Base-by-base conservation (phyloP, 1,140 invertebrate genomes). In the Drosophila sp. region DNA sequence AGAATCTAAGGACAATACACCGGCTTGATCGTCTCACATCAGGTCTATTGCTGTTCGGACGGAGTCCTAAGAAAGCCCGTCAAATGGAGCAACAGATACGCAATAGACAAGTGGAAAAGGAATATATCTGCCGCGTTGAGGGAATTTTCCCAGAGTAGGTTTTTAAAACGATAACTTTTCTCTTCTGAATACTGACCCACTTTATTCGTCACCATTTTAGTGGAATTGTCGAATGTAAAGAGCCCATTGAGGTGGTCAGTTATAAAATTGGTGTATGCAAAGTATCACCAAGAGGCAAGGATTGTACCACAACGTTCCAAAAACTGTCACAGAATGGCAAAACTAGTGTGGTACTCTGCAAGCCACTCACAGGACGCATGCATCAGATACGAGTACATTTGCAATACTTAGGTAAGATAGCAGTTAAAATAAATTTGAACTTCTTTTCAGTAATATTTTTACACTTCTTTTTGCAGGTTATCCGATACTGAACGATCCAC, bases 321-420 rank as follows among this genome's bases (percentile, higher is more conserved):
- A 95, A 96, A 83, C 91, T 99, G 3, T 98, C 97, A 56, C 96
- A 94, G 92, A 98, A 99, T 93, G 94, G 94, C 11, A 96, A 96
- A 85, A 97, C 97, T 0, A 99, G 98, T 83, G 97, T 99, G 23
- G 98, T 99, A 1, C 94, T 97, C 23, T 99, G 98, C 93, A 95
- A 96, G 77, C 98, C 98, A 1, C 96, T 97, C 80, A 99, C 98
- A 1, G 99, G 99, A 0, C 93, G 99, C 71, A 99, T 99, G 95
- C 99, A 99, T 93, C 99, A 99, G 93, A 99, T 99, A 77, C 94
- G 99, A 64, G 98, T 99, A 17, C 99, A 99, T 93, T 94, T 99
- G 47, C 99, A 99, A 92, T 99, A 97, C 50, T 69, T 90, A 44
- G 86, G 83, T 87, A 70, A 41, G 56, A n/a, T 25, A 2, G 17